Base-by-base conservation (phyloP, 1,140 invertebrate genomes). In the Macrobrachium rosenbergii region DNA sequence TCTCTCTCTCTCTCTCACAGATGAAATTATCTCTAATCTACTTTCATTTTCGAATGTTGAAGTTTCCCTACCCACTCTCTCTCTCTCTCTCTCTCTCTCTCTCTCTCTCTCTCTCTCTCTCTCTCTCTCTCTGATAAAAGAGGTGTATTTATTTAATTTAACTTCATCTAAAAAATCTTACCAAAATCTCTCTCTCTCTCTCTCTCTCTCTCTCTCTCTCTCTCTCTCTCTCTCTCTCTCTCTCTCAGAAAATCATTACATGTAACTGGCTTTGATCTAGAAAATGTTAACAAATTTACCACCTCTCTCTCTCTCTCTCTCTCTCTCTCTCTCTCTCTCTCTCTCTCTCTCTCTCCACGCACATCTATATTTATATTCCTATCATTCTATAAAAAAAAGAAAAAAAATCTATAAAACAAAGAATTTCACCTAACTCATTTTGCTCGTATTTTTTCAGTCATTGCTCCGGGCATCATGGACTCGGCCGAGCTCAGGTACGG, bases 401-500 rank as follows among this genome's bases (percentile, higher is more conserved):
- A 37, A 37, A 37, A 37, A 37, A 37, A 37, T 37, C 3, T 3
- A 37, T 37, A 37, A n/a, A n/a, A n/a, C n/a, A n/a, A n/a, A n/a
- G n/a, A n/a, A 17, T 67, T 21, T 67, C 0, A 37, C 23, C 5
- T 28, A 14, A 73, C 12, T 7, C 2, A 2, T 73, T 16, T 73
- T 73, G 2, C 16, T 75, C 17, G 8, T 75, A 28, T 75, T 43
- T 1, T 75, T n/a, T 6, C 21, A 17, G 21, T 21, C 19, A 28
- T 37, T 0, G 43, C 7, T 28, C 72, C n/a, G 28, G 82, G 59
- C 19, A 37, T 67, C 3, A 23, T 23, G 23, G 83, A 79, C 64
- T 83, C 82, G 5, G 21, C 60, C 19, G 76, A 67, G 62, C 8
- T 73, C 10, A 52, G 58, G 23, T 81, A 73, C 60, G 84, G 84